Percentiles rank a stretch among this genome's conserved stretches.
Evolutionary conservation across 2,797 vertebrate species (phyloP).

Genomic region (Simalia tracyae): DNA sequence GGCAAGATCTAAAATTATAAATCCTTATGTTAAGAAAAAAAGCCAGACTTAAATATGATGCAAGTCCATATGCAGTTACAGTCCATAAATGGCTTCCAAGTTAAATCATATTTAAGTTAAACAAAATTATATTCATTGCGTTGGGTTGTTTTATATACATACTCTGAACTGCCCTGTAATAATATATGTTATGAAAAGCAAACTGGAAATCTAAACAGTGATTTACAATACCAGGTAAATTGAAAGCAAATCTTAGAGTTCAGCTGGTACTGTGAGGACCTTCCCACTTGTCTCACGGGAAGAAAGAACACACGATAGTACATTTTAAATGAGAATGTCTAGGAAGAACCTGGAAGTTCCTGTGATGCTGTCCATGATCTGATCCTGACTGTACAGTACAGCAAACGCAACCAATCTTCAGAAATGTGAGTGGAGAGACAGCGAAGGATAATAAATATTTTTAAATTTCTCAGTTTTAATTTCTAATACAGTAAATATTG

Average conservation of each 20-base stretch:
- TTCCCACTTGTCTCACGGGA: neutral
- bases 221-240: neutral
- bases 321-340: neutral
- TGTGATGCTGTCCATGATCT: neutral
- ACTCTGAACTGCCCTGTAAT: neutral
- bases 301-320: neutral
- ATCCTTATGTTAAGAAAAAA: neutral
- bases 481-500: neutral
- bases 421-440: neutral
- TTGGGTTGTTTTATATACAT: neutral
- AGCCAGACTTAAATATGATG: neutral
- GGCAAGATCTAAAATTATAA: neutral
- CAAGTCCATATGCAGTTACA: neutral
- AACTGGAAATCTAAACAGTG: neutral
- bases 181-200: neutral
- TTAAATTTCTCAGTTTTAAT: neutral
- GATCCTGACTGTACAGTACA: neutral
- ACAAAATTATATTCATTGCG: neutral
- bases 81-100: neutral
- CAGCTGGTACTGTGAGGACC: neutral
- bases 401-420: neutral
- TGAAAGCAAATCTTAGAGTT: neutral
- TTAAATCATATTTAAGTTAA: neutral
- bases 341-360: neutral
- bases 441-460: neutral